A percentile compares a stretch with the other conserved stretches of the same genome.
Conservation (phyloP, 2,113 vertebrate genomes). For the Synodontis membranacea region DNA sequence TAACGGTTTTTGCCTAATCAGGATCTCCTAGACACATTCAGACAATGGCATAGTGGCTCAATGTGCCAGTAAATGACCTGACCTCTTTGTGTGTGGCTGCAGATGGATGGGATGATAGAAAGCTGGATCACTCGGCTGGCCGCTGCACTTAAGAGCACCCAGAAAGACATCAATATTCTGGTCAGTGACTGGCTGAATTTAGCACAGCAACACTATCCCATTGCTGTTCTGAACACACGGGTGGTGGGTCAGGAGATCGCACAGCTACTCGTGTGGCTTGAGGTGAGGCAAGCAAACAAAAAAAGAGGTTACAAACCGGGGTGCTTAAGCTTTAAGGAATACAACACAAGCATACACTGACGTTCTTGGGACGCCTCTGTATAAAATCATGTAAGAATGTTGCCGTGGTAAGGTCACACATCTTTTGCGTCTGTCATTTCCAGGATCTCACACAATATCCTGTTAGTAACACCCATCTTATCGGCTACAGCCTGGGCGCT, state of each 20-base stretch:
- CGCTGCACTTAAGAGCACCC: slow-evolving; percentile 72
- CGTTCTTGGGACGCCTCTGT: not conserved
- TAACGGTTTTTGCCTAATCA: not conserved
- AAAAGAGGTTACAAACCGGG: not conserved
- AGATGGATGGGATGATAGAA: slow-evolving; percentile 86
- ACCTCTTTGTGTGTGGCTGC: not conserved
- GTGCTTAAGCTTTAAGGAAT: not conserved
- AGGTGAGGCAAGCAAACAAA: slow-evolving; percentile 69
- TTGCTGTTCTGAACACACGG: slow-evolving; percentile 81
- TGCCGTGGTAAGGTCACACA: not conserved
- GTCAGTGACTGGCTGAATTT: slow-evolving; percentile 83
- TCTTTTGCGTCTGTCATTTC: not conserved
- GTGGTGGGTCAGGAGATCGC: slow-evolving; percentile 84
- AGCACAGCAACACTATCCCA: slow-evolving; percentile 83
- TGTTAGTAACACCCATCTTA: slow-evolving; percentile 81
- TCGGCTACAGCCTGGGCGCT: slow-evolving; percentile 96
- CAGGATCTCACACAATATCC: slow-evolving; percentile 79
- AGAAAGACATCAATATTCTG: slow-evolving; percentile 76
- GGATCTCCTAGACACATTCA: not conserved
- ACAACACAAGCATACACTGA: not conserved
- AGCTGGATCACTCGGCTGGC: slow-evolving; percentile 84
- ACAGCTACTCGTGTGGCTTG: slow-evolving; percentile 79
- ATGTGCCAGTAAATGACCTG: not conserved
- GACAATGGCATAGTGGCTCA: not conserved
- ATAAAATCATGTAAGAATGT: not conserved